These are phyloP conservation scores for Hirtodrosophila cameraria DNA, from an alignment of 2,888 invertebrate genomes.

Conservation along the genomic window DNA sequence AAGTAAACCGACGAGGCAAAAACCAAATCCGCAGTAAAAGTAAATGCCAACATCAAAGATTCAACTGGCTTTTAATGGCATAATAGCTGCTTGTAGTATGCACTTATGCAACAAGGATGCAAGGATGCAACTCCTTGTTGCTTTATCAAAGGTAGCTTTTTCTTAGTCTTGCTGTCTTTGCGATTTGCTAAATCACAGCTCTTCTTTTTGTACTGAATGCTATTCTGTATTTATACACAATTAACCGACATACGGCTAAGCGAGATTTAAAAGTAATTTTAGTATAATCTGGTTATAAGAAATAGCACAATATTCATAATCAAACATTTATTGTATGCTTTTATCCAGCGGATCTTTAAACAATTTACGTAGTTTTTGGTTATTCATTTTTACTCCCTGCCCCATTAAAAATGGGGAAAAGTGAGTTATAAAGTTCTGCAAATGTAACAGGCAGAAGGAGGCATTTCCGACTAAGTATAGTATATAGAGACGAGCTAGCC, in stretches of 20 bases:
- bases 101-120: conserved; percentile 38
- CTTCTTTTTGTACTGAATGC: background rate
- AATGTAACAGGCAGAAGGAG: too few relatives aligned
- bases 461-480: too few relatives aligned
- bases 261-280: too few relatives aligned
- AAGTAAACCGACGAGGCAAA: conserved; percentile 23
- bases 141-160: conserved; percentile 5
- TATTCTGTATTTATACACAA: background rate
- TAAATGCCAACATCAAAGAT: conserved; percentile 66
- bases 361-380: too few relatives aligned
- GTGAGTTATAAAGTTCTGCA: too few relatives aligned
- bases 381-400: too few relatives aligned
- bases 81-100: conserved; percentile 54
- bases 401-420: too few relatives aligned
- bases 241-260: background rate
- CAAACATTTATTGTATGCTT: too few relatives aligned
- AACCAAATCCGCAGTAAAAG: conserved; percentile 17
- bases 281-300: too few relatives aligned
- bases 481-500: too few relatives aligned
- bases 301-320: too few relatives aligned
- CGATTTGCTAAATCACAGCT: background rate
- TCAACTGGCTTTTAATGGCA: conserved; percentile 52
- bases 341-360: too few relatives aligned
- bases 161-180: conserved; percentile 11
- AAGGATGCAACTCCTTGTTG: conserved; percentile 1